Base-by-base conservation (phyloP, 2,113 vertebrate genomes). In the Muntiacus muntjak region DNA sequence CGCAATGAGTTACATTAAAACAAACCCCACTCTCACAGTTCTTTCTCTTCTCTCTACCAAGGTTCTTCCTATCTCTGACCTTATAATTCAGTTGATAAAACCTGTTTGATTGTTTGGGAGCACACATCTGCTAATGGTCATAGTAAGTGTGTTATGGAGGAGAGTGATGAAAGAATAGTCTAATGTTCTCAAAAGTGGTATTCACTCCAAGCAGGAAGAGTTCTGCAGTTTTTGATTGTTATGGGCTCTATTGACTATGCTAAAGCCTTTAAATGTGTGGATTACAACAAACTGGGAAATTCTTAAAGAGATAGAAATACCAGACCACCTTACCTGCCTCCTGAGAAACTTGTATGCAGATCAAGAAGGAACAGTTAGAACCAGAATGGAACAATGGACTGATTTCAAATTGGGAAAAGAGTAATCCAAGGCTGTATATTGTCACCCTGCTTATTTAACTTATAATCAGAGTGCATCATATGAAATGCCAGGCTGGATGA, bases 321-420 rank as follows among this genome's bases (percentile, higher is more conserved):
- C 67, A 71, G n/a, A 36, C 19, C n/a, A 40, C 67, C n/a, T 23
- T 71, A 71, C 19, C 9, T 71, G 19, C 19, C 19, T 71, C n/a
- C 19, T 71, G n/a, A 71, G 64, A 40, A 23, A 40, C 19, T 9
- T 36, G 10, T 40, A 71, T 71, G 67, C n/a, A 71, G 67, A 23
- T 71, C 67, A 71, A 71, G 67, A 71, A 71, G 19, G 2, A 71
- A 71, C n/a, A 71, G 67, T 71, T 71, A 23, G n/a, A 71, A 23
- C n/a, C 0, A 0, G n/a, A 71, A 40, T 40, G 67, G n/a, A 71
- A 71, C 19, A 71, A 71, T 40, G 67, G 9, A 40, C 67, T 40
- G 67, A n/a, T 40, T 71, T 40, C 9, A 71, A 71, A 71, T 23
- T 71, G 19, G 67, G n/a, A 23, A 71, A 71, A 40, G n/a, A 36